Base-by-base conservation (phyloP, 2,113 vertebrate species). In the Aix galericulata region DNA sequence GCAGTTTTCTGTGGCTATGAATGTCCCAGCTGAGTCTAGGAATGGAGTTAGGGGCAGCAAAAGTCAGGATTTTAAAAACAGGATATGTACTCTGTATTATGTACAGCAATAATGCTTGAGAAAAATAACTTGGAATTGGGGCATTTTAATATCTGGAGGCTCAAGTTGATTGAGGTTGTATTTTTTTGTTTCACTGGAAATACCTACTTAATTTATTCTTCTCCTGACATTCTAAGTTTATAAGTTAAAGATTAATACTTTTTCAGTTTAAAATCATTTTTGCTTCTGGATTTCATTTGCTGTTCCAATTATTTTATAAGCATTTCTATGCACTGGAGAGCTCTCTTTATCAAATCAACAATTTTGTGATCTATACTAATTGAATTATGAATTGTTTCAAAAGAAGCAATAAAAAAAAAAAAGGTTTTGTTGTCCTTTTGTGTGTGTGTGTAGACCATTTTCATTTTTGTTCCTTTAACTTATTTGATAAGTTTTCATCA, bases 381-480 rank as follows among this genome's bases (percentile, higher is more conserved):
- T 92, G 62, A 93, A 64, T 71, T 78, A 89, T 32, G 62, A 92
- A 82, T 86, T 5, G 63, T 93, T 88, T 91, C 63, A 79, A 85
- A 95, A 82, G 9, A 23, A 88, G 6, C 23, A 38, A 3, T 44
- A 78, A 50, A 55, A 50, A 56, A 79, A n/a, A 72, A 81, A 50
- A 50, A 48, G 5, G 9, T 48, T 21, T 46, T 21, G 18, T 46
- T 48, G 46, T 48, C 46, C 46, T 48, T 48, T 48, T 48, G 20
- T 48, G 46, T 11, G 21, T 48, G 46, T 48, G 46, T 48, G 8
- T 42, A 20, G 64, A 58, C 34, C 68, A 11, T 89, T 96, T 92
- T 93, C 3, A 27, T 94, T 96, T 95, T 40, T 93, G 78, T 96
- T 93, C 58, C 38, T 73, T 64, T 52, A 64, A 68, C 73, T 79